Evolutionary conservation across 1,140 invertebrate genomes (phyloP).

Genomic region (Conus betulinus): DNA sequence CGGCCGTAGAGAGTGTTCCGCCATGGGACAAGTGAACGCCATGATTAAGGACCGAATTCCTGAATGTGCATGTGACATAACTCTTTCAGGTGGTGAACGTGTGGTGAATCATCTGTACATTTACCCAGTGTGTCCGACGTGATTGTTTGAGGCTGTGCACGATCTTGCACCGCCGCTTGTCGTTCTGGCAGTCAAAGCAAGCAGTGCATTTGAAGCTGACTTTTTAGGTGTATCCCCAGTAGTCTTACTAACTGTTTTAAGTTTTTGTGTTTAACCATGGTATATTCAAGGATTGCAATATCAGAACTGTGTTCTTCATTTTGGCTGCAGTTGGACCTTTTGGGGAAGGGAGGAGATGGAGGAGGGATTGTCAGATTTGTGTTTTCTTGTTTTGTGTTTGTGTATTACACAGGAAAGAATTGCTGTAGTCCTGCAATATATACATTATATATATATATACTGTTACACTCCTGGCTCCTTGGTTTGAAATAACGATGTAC

Average conservation of each 20-base stretch:
- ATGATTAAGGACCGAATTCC: not conserved
- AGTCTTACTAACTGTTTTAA: slow-evolving; percentile 21
- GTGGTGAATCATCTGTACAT: not conserved
- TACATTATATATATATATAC: not conserved
- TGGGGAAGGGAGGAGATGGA: not conserved
- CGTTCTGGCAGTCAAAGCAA: not conserved
- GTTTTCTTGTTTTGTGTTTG: not conserved
- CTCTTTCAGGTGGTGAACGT: not conserved
- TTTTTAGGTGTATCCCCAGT: not conserved
- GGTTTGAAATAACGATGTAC: not conserved
- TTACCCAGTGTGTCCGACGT: not conserved
- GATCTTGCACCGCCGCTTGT: not conserved
- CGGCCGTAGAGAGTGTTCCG: too few species aligned
- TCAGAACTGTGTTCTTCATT: slow-evolving; percentile 30
- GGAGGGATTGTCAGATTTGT: not conserved
- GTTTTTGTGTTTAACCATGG: not conserved
- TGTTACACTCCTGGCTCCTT: not conserved
- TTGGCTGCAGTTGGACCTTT: not conserved
- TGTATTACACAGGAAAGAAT: not conserved
- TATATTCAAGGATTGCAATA: slow-evolving; percentile 32
- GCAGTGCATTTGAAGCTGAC: not conserved
- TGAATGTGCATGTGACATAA: not conserved
- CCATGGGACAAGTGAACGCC: not conserved
- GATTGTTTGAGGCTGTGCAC: not conserved
- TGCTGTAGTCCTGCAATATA: not conserved